Conservation (phyloP, 2,113 vertebrate species). For the Ophiodon elongatus region DNA sequence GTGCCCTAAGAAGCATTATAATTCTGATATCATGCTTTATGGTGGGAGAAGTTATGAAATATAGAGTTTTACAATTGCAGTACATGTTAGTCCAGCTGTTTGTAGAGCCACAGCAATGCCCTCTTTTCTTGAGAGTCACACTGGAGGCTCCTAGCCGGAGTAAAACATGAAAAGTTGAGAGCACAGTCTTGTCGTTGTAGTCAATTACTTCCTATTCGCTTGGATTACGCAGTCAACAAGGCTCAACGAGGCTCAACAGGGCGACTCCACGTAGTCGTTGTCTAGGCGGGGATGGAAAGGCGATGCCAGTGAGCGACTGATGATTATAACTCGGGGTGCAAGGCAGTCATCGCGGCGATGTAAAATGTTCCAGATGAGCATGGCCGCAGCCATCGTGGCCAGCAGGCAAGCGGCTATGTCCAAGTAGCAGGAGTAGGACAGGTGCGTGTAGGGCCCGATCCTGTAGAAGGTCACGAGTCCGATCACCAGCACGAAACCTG, state of each 20-base stretch:
- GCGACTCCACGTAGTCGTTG: conserved; percentile 97
- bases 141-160: not conserved
- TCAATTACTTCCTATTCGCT: not conserved
- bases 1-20: conserved; percentile 51
- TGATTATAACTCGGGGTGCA: conserved; percentile 91
- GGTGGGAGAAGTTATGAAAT: conserved; percentile 33
- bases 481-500: conserved; percentile 97
- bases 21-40: conserved; percentile 32
- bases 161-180: conserved; percentile 8
- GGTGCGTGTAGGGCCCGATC: conserved; percentile 92
- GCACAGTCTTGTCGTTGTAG: conserved; percentile 6
- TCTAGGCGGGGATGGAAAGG: conserved; percentile 90
- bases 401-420: conserved; percentile 94
- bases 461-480: conserved; percentile 97
- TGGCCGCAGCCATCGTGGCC: conserved; percentile 93
- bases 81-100: conserved; percentile 38
- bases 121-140: conserved; percentile 31
- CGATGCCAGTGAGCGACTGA: conserved; percentile 90
- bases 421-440: conserved; percentile 98
- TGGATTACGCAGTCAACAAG: not conserved
- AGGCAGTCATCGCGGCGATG: conserved; percentile 97
- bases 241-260: conserved; percentile 89
- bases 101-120: conserved; percentile 11
- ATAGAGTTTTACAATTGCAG: conserved; percentile 28
- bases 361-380: conserved; percentile 98